These are phyloP conservation scores for Xestia sexstrigata DNA, from an alignment of 2,888 invertebrate species.

Conservation along the genomic window DNA sequence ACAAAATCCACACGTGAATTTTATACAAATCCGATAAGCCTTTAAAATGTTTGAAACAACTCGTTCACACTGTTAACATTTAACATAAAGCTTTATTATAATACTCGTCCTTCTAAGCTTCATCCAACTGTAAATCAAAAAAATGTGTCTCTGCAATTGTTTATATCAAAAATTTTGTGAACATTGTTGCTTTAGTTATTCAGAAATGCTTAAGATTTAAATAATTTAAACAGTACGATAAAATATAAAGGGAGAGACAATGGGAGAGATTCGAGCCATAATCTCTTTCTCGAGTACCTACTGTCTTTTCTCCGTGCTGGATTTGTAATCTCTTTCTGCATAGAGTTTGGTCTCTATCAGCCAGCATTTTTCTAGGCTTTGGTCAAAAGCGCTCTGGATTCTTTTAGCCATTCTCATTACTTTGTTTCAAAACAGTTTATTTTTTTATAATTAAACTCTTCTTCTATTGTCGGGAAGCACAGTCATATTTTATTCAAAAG, in stretches of 20 bases:
- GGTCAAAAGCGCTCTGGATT: background rate
- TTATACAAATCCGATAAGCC: slow-evolving; percentile 59
- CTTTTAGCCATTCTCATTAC: background rate
- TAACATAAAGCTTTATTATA: slow-evolving; percentile 26
- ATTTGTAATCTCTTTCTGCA: background rate
- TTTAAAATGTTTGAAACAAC: slow-evolving; percentile 61
- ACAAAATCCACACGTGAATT: slow-evolving; percentile 40
- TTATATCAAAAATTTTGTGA: background rate
- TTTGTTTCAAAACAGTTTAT: slow-evolving; percentile 1
- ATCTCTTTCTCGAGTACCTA: background rate
- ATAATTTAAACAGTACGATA: background rate
- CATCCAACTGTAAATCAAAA: background rate
- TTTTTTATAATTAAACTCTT: slow-evolving; percentile 1
- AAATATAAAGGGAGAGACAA: background rate
- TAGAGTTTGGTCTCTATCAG: background rate
- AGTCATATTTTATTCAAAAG: slow-evolving; percentile 51
- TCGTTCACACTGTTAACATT: slow-evolving; percentile 36
- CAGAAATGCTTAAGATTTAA: background rate
- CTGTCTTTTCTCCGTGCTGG: background rate
- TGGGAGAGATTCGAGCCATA: background rate
- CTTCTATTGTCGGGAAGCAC: slow-evolving; percentile 24
- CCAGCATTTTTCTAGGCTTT: background rate
- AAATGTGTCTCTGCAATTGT: background rate
- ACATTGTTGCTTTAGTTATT: background rate
- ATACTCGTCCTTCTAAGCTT: slow-evolving; percentile 22